These are phyloP conservation scores for Zootoca vivipara DNA, from an alignment of 2,113 vertebrate genomes.

Conservation along the genomic window DNA sequence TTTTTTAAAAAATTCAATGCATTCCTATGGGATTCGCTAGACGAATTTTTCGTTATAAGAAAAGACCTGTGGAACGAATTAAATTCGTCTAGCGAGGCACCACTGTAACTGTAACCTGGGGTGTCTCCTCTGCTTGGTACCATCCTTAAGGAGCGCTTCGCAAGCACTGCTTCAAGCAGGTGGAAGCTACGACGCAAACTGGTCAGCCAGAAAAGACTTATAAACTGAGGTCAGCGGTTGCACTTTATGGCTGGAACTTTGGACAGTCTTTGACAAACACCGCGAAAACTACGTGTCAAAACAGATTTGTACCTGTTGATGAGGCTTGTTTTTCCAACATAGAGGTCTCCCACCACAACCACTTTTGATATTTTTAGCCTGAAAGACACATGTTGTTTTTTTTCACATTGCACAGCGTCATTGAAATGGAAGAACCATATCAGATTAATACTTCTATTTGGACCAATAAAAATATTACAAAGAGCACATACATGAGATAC, in stretches of 20 bases:
- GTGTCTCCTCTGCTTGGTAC: neutral
- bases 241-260: neutral
- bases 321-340: conserved; percentile 92
- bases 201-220: neutral
- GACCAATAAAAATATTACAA: neutral
- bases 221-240: neutral
- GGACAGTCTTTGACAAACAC: neutral
- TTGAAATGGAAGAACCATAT: neutral
- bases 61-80: too few relatives aligned
- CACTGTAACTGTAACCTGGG: neutral
- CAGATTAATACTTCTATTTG: neutral
- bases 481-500: too few relatives aligned
- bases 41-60: too few relatives aligned
- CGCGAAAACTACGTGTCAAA: neutral
- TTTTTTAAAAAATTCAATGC: too few relatives aligned
- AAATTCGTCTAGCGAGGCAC: too few relatives aligned
- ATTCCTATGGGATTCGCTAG: too few relatives aligned
- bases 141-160: neutral
- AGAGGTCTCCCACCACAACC: conserved; percentile 89
- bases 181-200: neutral
- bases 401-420: conserved; percentile 13
- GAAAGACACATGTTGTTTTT: conserved; percentile 44
- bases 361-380: conserved; percentile 90
- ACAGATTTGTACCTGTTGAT: conserved; percentile 84
- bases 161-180: neutral